Evolutionary conservation across 2,797 vertebrate genomes (phyloP).

Genomic region (Bradypodion pumilum): DNA sequence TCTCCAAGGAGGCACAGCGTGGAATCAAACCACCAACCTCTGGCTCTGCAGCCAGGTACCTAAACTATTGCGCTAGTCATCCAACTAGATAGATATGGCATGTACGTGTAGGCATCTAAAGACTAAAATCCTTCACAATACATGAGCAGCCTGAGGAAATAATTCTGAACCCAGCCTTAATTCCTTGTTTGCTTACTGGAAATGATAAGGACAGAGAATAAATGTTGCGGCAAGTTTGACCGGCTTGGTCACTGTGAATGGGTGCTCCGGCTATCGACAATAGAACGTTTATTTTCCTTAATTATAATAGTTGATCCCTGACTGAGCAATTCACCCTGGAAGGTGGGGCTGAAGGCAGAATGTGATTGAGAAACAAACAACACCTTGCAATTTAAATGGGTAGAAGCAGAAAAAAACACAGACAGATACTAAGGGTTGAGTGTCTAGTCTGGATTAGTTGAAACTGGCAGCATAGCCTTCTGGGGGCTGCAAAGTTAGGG

Average conservation of each 20-base stretch:
- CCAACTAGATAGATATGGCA: no score
- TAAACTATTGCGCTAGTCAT: no score
- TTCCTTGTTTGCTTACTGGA: not conserved
- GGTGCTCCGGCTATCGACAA: not conserved
- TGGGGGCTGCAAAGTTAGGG: not conserved
- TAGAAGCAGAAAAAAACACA: not conserved
- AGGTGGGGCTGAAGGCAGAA: not conserved
- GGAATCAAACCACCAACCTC: no score
- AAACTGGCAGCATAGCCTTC: not conserved
- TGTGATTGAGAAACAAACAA: not conserved
- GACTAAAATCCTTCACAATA: not conserved
- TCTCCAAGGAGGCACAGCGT: no score
- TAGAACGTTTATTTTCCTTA: not conserved
- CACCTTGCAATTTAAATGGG: not conserved
- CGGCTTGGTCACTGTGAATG: not conserved
- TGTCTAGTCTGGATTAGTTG: not conserved
- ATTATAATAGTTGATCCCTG: not conserved
- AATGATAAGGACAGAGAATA: not conserved
- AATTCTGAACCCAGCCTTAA: not conserved
- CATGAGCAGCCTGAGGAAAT: not conserved
- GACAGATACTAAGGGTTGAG: not conserved
- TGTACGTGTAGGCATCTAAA: no score
- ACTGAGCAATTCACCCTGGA: not conserved
- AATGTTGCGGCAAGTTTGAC: not conserved
- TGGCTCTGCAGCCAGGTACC: no score